Conservation (phyloP, 2,888 invertebrate genomes). For the Nemurella pictetii region DNA sequence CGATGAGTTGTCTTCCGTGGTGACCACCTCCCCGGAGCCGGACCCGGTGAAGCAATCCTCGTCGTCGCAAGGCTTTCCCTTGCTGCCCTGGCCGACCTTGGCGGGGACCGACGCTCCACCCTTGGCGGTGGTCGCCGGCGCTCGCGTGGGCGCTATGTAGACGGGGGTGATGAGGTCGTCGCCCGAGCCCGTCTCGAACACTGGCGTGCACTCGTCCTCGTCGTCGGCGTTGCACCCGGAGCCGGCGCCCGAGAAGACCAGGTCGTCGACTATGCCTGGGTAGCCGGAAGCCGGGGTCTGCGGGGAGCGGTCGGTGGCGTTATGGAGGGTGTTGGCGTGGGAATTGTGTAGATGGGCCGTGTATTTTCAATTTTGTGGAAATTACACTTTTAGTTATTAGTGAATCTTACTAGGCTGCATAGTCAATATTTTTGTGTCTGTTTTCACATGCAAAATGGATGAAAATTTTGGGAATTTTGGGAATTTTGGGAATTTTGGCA, state of each 20-base stretch:
- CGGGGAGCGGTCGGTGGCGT: slow-evolving; percentile 38
- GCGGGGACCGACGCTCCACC: slow-evolving; percentile 46
- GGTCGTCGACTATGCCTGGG: slow-evolving; percentile 79
- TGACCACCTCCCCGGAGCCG: slow-evolving; percentile 74
- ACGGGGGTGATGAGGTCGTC: slow-evolving; percentile 94
- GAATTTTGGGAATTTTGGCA: no score
- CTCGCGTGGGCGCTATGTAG: slow-evolving; percentile 79
- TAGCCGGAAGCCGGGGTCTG: slow-evolving; percentile 85
- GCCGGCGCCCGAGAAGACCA: slow-evolving; percentile 89
- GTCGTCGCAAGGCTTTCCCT: slow-evolving; percentile 69
- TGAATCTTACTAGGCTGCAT: no score
- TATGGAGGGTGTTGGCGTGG: no score
- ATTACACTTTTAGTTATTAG: no score
- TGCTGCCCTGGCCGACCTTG: slow-evolving; percentile 53
- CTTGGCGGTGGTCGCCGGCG: slow-evolving; percentile 54
- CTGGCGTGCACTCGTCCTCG: slow-evolving; percentile 87
- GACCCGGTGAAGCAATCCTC: slow-evolving; percentile 81
- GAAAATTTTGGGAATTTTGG: no score
- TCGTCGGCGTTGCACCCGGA: slow-evolving; percentile 86
- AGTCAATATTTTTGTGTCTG: no score
- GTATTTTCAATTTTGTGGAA: no score
- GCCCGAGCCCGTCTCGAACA: slow-evolving; percentile 74
- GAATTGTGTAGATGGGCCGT: no score
- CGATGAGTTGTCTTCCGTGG: slow-evolving; percentile 62
- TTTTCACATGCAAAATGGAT: no score